These are phyloP conservation scores for Calliphora vomitoria DNA, from an alignment of 2,888 invertebrate species.

Conservation along the genomic window DNA sequence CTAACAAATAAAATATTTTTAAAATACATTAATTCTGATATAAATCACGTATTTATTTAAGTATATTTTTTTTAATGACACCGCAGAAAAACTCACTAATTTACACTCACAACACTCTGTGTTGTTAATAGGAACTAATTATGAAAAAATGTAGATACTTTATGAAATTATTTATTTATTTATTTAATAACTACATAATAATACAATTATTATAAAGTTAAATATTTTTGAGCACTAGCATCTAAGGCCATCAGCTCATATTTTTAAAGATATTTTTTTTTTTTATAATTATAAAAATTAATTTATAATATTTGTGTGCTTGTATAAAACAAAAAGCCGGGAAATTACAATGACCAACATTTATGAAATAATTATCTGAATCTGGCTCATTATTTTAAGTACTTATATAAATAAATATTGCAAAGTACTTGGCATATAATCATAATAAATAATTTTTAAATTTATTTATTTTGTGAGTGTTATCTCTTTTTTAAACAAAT, in stretches of 20 bases:
- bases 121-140: background rate
- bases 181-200: no score
- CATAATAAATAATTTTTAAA: background rate
- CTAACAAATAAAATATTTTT: background rate
- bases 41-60: conserved; percentile 1
- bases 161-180: no score
- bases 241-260: no score
- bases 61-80: background rate
- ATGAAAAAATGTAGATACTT: background rate
- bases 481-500: no score
- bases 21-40: background rate
- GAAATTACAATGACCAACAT: conserved; percentile 4
- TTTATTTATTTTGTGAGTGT: background rate
- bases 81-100: background rate
- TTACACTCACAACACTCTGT: background rate
- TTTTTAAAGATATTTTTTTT: no score
- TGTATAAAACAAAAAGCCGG: background rate
- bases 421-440: background rate
- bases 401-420: background rate
- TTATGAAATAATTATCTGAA: background rate
- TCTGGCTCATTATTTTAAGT: background rate
- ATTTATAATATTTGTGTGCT: background rate
- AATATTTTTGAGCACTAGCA: no score
- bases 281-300: no score
- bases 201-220: no score